Evolutionary conservation across 2,113 vertebrate species (phyloP).

Genomic region (Bufo gargarizans): DNA sequence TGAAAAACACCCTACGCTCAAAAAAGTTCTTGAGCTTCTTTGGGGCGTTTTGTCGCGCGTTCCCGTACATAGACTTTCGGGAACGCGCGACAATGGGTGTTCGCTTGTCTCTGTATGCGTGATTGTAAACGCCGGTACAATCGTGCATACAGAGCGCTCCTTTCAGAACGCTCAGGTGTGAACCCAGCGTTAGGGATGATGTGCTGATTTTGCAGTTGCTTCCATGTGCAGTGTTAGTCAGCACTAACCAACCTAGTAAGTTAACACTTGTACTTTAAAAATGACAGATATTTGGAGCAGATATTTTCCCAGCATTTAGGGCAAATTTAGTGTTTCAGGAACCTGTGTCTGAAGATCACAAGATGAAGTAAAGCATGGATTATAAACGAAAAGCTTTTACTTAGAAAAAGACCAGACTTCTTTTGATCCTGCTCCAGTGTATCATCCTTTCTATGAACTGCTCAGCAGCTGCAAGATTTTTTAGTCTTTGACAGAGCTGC

Average conservation of each 20-base stretch:
- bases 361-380: not conserved
- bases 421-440: constrained; percentile 46
- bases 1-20: too few relatives aligned
- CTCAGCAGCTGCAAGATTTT: constrained; percentile 39
- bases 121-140: too few relatives aligned
- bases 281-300: constrained; percentile 21
- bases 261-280: constrained; percentile 17
- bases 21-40: too few relatives aligned
- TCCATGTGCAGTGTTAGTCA: not conserved
- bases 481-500: not conserved
- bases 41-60: too few relatives aligned
- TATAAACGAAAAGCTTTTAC: constrained; percentile 20
- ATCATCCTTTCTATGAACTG: constrained; percentile 26
- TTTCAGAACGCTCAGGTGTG: too few relatives aligned
- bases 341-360: not conserved
- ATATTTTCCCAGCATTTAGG: constrained; percentile 14
- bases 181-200: too few relatives aligned
- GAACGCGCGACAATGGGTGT: too few relatives aligned
- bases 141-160: too few relatives aligned
- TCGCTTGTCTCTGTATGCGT: too few relatives aligned
- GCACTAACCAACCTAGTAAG: not conserved
- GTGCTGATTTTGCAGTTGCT: too few relatives aligned
- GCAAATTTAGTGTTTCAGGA: not conserved
- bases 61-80: too few relatives aligned
- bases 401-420: constrained; percentile 42